These are phyloP conservation scores for Brachypalpus laphriformis DNA, from an alignment of 2,888 invertebrate species.

Conservation along the genomic window DNA sequence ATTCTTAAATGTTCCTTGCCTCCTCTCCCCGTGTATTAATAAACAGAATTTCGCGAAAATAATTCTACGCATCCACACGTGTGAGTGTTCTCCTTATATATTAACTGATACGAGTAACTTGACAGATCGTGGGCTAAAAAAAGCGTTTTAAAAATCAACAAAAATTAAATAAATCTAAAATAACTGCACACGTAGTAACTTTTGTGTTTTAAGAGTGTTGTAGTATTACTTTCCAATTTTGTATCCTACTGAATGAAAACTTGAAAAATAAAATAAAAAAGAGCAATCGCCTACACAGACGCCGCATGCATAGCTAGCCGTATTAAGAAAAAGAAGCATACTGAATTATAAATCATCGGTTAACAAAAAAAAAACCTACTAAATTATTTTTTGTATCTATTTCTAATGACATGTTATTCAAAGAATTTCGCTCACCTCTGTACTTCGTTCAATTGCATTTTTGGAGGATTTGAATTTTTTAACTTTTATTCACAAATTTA, in stretches of 20 bases:
- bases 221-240: conserved; percentile 1
- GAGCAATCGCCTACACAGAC: conserved; percentile 25
- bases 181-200: not conserved
- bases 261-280: conserved; percentile 5
- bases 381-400: not conserved
- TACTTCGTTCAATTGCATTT: conserved; percentile 63
- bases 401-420: not conserved
- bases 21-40: not conserved
- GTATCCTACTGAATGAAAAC: not conserved
- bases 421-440: conserved; percentile 46
- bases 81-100: not conserved
- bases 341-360: not conserved
- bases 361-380: not conserved
- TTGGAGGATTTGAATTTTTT: not conserved
- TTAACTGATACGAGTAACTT: conserved; percentile 7
- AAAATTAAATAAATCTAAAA: not conserved
- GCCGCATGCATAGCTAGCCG: conserved; percentile 12
- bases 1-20: not conserved
- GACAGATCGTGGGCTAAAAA: conserved; percentile 16
- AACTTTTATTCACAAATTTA: conserved; percentile 12
- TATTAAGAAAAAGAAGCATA: too few relatives aligned
- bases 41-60: not conserved
- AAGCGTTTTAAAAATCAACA: not conserved
- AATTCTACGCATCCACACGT: conserved; percentile 14
- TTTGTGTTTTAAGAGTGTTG: not conserved